phyloP scores from a whole-genome alignment of 1,140 invertebrate genomes.

The Drosophila triauraria region DNA sequence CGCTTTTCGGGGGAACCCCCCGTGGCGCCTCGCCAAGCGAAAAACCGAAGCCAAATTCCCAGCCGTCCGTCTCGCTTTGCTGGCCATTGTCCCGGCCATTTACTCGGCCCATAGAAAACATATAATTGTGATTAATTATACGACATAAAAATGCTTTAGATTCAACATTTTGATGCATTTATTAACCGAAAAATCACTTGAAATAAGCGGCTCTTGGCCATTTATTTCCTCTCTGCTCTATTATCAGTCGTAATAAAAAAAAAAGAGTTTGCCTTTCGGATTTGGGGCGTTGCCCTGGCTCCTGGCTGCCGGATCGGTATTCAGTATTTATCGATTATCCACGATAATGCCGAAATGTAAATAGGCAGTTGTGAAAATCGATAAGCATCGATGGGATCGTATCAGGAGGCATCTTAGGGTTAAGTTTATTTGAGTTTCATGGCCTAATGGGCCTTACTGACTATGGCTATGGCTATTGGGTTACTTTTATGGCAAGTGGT shows the following conservation, averaged over 20 bases:
- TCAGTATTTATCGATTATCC: constrained; percentile 35
- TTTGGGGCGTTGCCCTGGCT: constrained; percentile 27
- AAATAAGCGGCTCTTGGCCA: constrained; percentile 63
- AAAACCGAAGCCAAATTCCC: constrained; percentile 36
- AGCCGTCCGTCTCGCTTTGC: constrained; percentile 74
- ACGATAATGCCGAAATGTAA: constrained; percentile 22
- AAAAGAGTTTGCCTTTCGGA: constrained; percentile 25
- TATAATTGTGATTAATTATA: constrained; percentile 84
- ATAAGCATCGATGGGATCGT: neutral
- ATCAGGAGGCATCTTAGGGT: constrained; percentile 22
- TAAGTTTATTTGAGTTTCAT: constrained; percentile 21
- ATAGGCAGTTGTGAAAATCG: constrained; percentile 30
- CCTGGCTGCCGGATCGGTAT: constrained; percentile 3
- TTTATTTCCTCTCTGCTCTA: constrained; percentile 45
- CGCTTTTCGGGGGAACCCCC: constrained; percentile 45
- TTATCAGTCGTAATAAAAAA: constrained; percentile 73
- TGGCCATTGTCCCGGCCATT: constrained; percentile 76
- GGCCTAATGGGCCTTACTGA: neutral
- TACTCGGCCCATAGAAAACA: constrained; percentile 73
- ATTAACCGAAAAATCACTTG: constrained; percentile 81
- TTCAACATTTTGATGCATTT: constrained; percentile 81
- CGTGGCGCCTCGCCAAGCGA: constrained; percentile 58
- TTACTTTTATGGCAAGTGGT: neutral
- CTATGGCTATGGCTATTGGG: neutral
- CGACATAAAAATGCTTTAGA: constrained; percentile 82